phyloP scores from a whole-genome alignment of 2,888 invertebrate species.

The Euclidia mi region DNA sequence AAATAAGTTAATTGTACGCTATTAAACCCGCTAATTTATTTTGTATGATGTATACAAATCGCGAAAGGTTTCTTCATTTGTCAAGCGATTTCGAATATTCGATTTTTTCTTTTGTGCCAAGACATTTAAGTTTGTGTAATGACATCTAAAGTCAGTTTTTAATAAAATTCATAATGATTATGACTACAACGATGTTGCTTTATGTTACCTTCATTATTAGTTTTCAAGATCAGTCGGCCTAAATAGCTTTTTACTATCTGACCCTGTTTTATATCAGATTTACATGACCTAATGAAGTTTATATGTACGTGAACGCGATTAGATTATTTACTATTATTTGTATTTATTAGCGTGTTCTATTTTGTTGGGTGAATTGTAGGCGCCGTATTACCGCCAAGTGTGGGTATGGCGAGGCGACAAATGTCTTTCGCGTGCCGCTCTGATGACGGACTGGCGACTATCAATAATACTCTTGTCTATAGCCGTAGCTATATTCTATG shows the following conservation, averaged over 20 bases:
- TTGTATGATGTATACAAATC: too few relatives aligned
- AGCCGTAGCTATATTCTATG: constrained; percentile 18
- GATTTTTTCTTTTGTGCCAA: too few relatives aligned
- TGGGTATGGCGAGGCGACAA: constrained; percentile 32
- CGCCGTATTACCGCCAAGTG: constrained; percentile 32
- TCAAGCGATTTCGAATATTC: too few relatives aligned
- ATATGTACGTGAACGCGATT: constrained; percentile 9
- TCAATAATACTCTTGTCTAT: constrained; percentile 26
- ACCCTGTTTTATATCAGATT: constrained; percentile 22
- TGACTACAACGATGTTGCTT: too few relatives aligned
- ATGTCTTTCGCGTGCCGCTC: constrained; percentile 36
- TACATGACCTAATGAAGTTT: constrained; percentile 34
- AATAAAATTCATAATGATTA: too few relatives aligned
- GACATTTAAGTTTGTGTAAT: too few relatives aligned
- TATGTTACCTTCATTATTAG: constrained; percentile 13
- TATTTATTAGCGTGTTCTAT: constrained; percentile 14
- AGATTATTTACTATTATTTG: constrained; percentile 20
- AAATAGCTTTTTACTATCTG: constrained; percentile 24
- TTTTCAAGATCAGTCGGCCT: constrained; percentile 22
- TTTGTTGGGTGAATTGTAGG: constrained; percentile 23
- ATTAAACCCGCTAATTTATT: too few relatives aligned
- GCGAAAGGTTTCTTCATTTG: too few relatives aligned
- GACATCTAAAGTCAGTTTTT: too few relatives aligned
- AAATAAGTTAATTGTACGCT: too few relatives aligned
- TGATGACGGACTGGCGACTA: constrained; percentile 48